Evolutionary conservation across 2,797 vertebrate species (phyloP).

Genomic region (Acestrorhynchus altus): DNA sequence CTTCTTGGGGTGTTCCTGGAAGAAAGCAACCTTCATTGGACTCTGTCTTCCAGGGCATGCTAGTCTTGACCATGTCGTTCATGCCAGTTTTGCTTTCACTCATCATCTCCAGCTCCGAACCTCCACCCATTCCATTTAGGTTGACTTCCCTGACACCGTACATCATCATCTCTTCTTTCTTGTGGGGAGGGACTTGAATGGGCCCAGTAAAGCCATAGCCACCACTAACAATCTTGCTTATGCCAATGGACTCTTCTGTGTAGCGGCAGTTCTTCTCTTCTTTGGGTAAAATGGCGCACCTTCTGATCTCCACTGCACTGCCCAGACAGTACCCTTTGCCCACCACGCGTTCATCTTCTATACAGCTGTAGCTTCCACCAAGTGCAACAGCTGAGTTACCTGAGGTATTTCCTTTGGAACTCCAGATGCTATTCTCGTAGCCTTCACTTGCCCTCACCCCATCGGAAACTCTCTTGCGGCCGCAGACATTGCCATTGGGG

Average conservation of each 20-base stretch:
- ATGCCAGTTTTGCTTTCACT: slow-evolving; percentile 68
- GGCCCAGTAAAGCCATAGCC: slow-evolving; percentile 77
- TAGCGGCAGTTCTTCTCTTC: slow-evolving; percentile 82
- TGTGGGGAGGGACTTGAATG: slow-evolving; percentile 72
- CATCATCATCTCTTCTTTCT: slow-evolving; percentile 83
- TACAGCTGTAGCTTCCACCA: slow-evolving; percentile 74
- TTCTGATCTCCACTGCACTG: slow-evolving; percentile 76
- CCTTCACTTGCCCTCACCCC: slow-evolving; percentile 74
- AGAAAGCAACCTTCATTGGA: slow-evolving; percentile 74
- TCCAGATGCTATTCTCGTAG: slow-evolving; percentile 78
- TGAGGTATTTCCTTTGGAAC: slow-evolving; percentile 83
- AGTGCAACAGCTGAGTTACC: slow-evolving; percentile 77
- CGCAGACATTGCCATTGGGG: slow-evolving; percentile 72
- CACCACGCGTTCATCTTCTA: slow-evolving; percentile 76
- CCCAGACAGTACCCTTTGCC: slow-evolving; percentile 81
- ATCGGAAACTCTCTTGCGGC: slow-evolving; percentile 78
- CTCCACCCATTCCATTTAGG: slow-evolving; percentile 62
- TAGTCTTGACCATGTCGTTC: slow-evolving; percentile 74
- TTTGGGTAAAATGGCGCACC: slow-evolving; percentile 78
- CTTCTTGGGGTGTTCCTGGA: slow-evolving; percentile 70
- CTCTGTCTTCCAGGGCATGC: slow-evolving; percentile 76
- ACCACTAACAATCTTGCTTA: slow-evolving; percentile 68
- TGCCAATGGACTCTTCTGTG: slow-evolving; percentile 73
- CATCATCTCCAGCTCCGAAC: slow-evolving; percentile 68
- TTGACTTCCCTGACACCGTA: slow-evolving; percentile 79